These are phyloP conservation scores for Archivesica marissinica DNA, from an alignment of 1,140 invertebrate species.

Conservation along the genomic window DNA sequence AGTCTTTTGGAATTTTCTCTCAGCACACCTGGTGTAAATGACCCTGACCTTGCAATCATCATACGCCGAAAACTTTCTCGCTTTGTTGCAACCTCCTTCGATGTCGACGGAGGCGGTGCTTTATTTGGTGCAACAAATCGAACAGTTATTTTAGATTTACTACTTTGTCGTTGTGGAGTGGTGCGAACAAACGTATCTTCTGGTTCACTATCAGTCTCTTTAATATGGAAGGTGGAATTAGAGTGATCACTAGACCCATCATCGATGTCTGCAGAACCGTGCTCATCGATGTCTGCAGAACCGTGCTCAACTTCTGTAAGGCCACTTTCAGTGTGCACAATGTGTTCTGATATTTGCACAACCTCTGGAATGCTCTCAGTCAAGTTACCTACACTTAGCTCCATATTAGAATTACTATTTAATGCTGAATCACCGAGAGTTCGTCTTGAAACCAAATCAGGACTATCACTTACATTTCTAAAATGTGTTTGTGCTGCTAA, in stretches of 20 bases:
- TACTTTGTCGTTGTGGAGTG: conserved; percentile 64
- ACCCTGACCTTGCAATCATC: conserved; percentile 78
- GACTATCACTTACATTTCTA: conserved; percentile 84
- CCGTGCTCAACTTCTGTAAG: conserved; percentile 24
- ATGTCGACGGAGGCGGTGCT: conserved; percentile 78
- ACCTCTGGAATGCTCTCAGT: conserved; percentile 63
- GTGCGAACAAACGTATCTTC: conserved; percentile 56
- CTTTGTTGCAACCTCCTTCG: conserved; percentile 78
- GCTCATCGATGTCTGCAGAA: conserved; percentile 71
- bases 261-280: conserved; percentile 67
- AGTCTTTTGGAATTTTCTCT: conserved; percentile 46
- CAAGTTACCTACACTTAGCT: conserved; percentile 76
- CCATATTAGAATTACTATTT: conserved; percentile 66
- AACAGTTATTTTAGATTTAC: conserved; percentile 76
- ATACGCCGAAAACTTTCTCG: conserved; percentile 79
- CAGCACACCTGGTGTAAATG: conserved; percentile 65
- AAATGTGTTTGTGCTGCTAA: conserved; percentile 85
- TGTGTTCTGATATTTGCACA: conserved; percentile 39
- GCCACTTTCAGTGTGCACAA: conserved; percentile 41
- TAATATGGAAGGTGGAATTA: conserved; percentile 77
- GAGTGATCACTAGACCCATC: conserved; percentile 80
- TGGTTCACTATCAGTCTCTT: conserved; percentile 73
- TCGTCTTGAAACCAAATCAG: conserved; percentile 88
- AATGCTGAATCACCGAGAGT: conserved; percentile 69
- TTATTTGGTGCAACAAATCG: conserved; percentile 77